Evolutionary conservation across 2,797 vertebrate genomes (phyloP).

Genomic region (Mus minutoides): DNA sequence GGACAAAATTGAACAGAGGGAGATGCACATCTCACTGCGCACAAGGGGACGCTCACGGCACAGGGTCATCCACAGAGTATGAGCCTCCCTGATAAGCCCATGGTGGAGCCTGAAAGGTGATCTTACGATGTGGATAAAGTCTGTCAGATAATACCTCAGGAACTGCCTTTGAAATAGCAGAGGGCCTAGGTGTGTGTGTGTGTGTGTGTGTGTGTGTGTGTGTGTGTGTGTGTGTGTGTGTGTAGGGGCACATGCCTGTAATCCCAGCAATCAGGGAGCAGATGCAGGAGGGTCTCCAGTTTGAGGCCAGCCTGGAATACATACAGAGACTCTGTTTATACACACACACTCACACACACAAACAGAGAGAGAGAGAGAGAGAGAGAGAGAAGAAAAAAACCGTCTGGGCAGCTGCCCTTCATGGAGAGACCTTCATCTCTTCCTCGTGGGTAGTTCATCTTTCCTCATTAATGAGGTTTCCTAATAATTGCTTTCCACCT

Average conservation of each 20-base stretch:
- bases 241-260: not conserved
- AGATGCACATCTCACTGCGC: not conserved
- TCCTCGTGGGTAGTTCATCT: not conserved
- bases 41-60: not conserved
- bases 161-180: not conserved
- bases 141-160: not conserved
- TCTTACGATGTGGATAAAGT: not conserved
- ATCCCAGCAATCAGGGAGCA: not conserved
- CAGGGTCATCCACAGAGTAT: not conserved
- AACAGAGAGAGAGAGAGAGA: too few relatives aligned
- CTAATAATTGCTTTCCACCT: not conserved
- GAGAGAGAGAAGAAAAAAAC: too few relatives aligned
- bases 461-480: not conserved
- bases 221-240: too few relatives aligned
- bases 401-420: too few relatives aligned
- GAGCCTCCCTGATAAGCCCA: not conserved
- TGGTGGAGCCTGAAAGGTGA: not conserved
- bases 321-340: not conserved
- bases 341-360: not conserved
- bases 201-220: not conserved
- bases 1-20: not conserved
- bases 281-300: too few relatives aligned
- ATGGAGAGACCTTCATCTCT: not conserved
- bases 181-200: too few relatives aligned
- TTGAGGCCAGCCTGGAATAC: not conserved